A percentile compares a stretch with the other conserved stretches of the same genome.
phyloP scores from a whole-genome alignment of 2,113 vertebrate species.

The Macquaria australasica region DNA sequence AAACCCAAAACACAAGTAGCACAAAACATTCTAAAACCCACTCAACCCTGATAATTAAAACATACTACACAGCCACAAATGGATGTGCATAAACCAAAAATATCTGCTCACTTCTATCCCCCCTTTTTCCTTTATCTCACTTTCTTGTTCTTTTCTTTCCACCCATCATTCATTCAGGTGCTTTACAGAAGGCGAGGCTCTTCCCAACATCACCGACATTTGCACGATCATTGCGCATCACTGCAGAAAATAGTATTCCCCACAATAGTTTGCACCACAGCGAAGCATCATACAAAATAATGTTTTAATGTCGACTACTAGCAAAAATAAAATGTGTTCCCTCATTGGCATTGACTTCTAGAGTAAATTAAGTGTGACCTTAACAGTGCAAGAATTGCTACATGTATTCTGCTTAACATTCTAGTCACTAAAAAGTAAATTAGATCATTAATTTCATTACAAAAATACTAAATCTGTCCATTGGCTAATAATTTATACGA shows the following conservation, averaged over 20 bases:
- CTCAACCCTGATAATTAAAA: background rate
- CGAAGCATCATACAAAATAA: slow-evolving; percentile 53
- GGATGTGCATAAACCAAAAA: slow-evolving; percentile 23
- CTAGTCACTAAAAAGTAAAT: slow-evolving; percentile 69
- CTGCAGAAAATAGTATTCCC: background rate
- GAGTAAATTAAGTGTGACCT: slow-evolving; percentile 43
- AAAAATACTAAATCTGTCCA: slow-evolving; percentile 80
- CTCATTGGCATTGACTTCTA: slow-evolving; percentile 51
- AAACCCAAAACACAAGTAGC: slow-evolving; percentile 5
- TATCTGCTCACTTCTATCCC: slow-evolving; percentile 13
- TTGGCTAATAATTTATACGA: slow-evolving; percentile 65
- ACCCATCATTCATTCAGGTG: background rate
- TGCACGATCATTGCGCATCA: background rate
- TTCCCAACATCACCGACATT: slow-evolving; percentile 58
- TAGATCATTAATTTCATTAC: slow-evolving; percentile 63
- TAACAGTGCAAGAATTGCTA: slow-evolving; percentile 71
- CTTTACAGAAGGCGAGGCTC: slow-evolving; percentile 44
- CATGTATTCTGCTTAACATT: slow-evolving; percentile 64
- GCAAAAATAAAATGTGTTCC: slow-evolving; percentile 72
- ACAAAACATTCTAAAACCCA: slow-evolving; percentile 40
- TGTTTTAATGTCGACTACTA: slow-evolving; percentile 33
- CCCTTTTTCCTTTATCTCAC: slow-evolving; percentile 52
- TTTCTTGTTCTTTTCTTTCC: slow-evolving; percentile 66
- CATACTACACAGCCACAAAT: slow-evolving; percentile 6
- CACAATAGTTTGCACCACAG: slow-evolving; percentile 37